phyloP scores from a whole-genome alignment of 1,140 invertebrate species.

The Sycobia sp. region DNA sequence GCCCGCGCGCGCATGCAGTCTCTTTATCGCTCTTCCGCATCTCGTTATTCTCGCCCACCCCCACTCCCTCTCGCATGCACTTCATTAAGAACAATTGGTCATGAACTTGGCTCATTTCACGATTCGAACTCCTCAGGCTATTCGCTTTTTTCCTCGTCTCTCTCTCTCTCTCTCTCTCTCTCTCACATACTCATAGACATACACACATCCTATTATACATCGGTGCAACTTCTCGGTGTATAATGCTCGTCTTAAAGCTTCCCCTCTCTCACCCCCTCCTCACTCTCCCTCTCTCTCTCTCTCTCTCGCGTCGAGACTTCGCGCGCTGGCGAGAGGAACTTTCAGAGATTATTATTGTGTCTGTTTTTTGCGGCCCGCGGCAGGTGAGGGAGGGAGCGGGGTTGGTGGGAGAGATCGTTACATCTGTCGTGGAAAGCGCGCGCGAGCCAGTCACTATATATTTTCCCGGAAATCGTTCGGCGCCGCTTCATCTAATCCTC shows the following conservation, averaged over 20 bases:
- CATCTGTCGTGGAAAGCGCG: neutral
- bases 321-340: neutral
- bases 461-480: constrained; percentile 30
- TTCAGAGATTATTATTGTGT: neutral
- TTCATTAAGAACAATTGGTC: constrained; percentile 35
- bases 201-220: too few relatives aligned
- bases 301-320: neutral
- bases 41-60: constrained; percentile 28
- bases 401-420: too few relatives aligned
- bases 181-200: too few relatives aligned
- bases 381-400: too few relatives aligned
- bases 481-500: too few relatives aligned
- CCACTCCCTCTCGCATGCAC: constrained; percentile 18
- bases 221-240: too few relatives aligned
- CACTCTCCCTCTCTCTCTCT: neutral
- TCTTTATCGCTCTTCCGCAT: constrained; percentile 29
- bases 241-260: too few relatives aligned
- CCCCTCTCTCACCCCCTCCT: neutral
- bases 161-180: neutral
- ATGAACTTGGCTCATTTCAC: constrained; percentile 29
- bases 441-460: constrained; percentile 28
- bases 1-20: neutral
- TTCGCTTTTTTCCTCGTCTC: constrained; percentile 10
- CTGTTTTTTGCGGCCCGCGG: too few relatives aligned
- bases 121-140: constrained; percentile 19